phyloP scores from a whole-genome alignment of 1,140 invertebrate genomes.

The Paracyclopina nana region DNA sequence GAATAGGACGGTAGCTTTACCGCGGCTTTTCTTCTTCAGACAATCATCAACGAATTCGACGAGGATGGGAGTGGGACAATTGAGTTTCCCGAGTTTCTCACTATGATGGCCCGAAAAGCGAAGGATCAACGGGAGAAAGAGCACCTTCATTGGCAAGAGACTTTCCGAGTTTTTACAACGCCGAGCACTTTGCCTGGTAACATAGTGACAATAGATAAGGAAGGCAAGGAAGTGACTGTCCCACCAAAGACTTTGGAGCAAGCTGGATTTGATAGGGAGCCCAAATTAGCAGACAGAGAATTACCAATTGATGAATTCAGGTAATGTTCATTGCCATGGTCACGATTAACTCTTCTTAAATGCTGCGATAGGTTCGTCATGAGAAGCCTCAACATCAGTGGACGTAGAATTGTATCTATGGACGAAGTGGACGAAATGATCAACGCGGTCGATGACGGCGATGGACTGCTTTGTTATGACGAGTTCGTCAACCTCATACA shows the following conservation, averaged over 20 bases:
- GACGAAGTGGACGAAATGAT: slow-evolving; percentile 37
- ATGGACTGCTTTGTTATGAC: slow-evolving; percentile 30
- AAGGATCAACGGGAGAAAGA: slow-evolving; percentile 44
- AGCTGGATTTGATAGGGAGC: too few species aligned
- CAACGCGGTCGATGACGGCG: slow-evolving; percentile 34
- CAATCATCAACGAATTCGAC: slow-evolving; percentile 5
- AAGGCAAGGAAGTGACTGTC: too few species aligned
- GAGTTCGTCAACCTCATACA: slow-evolving; percentile 19
- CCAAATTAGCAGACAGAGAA: not conserved
- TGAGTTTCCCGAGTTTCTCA: slow-evolving; percentile 53
- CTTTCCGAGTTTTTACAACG: slow-evolving; percentile 27
- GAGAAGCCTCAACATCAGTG: not conserved
- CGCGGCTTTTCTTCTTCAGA: slow-evolving; percentile 4
- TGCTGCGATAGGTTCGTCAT: not conserved
- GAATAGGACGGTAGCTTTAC: not conserved
- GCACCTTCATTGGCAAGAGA: slow-evolving; percentile 25
- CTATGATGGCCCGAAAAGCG: slow-evolving; percentile 99
- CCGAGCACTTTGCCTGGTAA: not conserved
- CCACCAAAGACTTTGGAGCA: too few species aligned
- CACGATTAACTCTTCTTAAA: not conserved
- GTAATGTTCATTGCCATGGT: not conserved
- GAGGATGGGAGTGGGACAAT: slow-evolving; percentile 28
- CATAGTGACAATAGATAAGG: too few species aligned
- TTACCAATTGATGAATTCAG: not conserved
- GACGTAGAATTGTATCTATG: slow-evolving; percentile 26